Evolutionary conservation across 2,888 invertebrate species (phyloP).

Genomic region (Eristalis arbustorum): DNA sequence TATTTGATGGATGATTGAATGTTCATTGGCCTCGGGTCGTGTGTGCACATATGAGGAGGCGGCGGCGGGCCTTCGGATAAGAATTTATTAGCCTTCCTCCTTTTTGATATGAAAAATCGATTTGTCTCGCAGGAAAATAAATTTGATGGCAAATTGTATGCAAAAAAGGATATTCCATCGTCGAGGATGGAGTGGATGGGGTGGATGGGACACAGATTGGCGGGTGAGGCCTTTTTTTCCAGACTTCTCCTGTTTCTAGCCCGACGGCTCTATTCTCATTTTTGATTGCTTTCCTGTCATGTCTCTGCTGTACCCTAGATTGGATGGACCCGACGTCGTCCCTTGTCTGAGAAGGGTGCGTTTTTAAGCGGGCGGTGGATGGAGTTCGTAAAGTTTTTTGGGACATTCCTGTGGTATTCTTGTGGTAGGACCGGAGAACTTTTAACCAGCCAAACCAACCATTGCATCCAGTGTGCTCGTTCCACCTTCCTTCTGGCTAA

Average conservation of each 20-base stretch:
- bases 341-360: not conserved
- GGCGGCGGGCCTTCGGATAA: not conserved
- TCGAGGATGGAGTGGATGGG: not conserved
- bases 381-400: too few species aligned
- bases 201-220: not conserved
- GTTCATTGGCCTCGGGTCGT: conserved; percentile 18
- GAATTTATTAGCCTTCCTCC: not conserved
- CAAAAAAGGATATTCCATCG: conserved; percentile 5
- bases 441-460: too few species aligned
- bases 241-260: not conserved
- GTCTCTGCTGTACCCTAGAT: not conserved
- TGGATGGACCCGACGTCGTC: not conserved
- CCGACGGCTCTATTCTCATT: not conserved
- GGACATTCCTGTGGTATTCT: too few species aligned
- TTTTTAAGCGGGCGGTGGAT: not conserved
- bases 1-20: conserved; percentile 23
- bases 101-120: not conserved
- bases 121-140: conserved; percentile 2
- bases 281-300: not conserved
- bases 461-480: too few species aligned
- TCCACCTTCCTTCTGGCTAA: too few species aligned
- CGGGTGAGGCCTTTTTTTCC: too few species aligned
- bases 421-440: too few species aligned
- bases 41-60: conserved; percentile 1
- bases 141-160: conserved; percentile 19